These are phyloP conservation scores for Cephalopachus bancanus DNA, from an alignment of 2,797 vertebrate genomes.

Conservation along the genomic window DNA sequence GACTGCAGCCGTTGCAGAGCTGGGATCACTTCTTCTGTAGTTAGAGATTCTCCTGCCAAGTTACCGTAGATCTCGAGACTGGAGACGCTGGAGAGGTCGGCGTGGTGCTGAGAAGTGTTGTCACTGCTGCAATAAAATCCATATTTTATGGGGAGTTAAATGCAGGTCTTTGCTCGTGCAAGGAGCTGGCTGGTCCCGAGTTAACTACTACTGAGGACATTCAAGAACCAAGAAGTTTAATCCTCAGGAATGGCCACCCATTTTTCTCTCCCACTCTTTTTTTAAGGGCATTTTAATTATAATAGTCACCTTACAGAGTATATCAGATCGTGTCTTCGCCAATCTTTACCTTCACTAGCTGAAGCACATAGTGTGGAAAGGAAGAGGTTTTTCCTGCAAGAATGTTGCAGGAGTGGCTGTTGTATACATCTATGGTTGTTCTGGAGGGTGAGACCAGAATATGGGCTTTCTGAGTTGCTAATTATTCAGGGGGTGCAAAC, in stretches of 20 bases:
- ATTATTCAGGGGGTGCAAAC: conserved; percentile 13
- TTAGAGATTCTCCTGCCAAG: conserved; percentile 59
- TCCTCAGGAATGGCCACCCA: conserved; percentile 47
- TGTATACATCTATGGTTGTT: not conserved
- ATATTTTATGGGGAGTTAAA: conserved; percentile 89
- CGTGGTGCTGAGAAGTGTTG: conserved; percentile 79
- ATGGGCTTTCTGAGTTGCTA: conserved; percentile 6
- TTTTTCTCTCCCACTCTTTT: not conserved
- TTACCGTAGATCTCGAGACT: conserved; percentile 69
- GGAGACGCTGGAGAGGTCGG: conserved; percentile 84
- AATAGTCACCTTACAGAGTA: conserved; percentile 69
- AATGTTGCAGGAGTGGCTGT: not conserved
- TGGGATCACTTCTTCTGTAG: conserved; percentile 32
- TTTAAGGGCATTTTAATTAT: not conserved
- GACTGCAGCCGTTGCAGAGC: conserved; percentile 45
- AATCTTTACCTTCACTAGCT: conserved; percentile 59
- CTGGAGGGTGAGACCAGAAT: not conserved
- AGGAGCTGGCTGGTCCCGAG: conserved; percentile 76
- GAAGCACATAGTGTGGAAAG: not conserved
- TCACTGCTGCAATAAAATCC: conserved; percentile 90
- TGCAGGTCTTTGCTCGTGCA: conserved; percentile 82
- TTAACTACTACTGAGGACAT: conserved; percentile 84
- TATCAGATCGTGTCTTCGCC: conserved; percentile 12
- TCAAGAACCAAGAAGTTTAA: conserved; percentile 87
- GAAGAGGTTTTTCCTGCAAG: conserved; percentile 23